Conservation (phyloP, 2,888 invertebrate genomes). For the Chesias legatella region DNA sequence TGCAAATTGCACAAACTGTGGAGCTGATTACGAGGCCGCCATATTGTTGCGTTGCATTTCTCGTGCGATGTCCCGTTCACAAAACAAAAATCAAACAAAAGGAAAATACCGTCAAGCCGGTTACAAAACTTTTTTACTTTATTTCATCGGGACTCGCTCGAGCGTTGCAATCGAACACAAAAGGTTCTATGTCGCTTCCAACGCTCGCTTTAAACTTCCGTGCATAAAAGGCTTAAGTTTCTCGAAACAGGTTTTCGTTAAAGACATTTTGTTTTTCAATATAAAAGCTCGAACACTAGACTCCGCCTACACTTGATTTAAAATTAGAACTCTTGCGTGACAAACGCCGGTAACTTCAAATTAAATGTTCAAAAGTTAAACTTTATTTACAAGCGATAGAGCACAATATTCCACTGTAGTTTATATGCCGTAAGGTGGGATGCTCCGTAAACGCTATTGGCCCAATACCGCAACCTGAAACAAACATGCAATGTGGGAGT, state of each 20-base stretch:
- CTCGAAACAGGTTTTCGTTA: conserved; percentile 76
- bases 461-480: conserved; percentile 74
- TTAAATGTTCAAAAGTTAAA: conserved; percentile 77
- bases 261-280: conserved; percentile 79
- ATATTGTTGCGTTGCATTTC: conserved; percentile 78
- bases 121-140: conserved; percentile 78
- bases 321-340: conserved; percentile 80
- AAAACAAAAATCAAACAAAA: conserved; percentile 77
- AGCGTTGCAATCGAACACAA: conserved; percentile 36
- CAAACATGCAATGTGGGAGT: conserved; percentile 73
- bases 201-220: conserved; percentile 65
- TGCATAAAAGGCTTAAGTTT: conserved; percentile 78
- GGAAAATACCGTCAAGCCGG: conserved; percentile 77
- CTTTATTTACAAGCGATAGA: conserved; percentile 73
- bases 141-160: conserved; percentile 59
- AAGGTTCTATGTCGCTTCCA: conserved; percentile 65
- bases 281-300: conserved; percentile 71
- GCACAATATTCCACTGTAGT: conserved; percentile 72
- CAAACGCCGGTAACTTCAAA: conserved; percentile 77
- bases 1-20: too few relatives aligned
- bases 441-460: conserved; percentile 77
- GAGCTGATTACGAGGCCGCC: conserved; percentile 53
- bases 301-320: conserved; percentile 81
- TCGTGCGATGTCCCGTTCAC: conserved; percentile 76
- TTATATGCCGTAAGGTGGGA: conserved; percentile 76